phyloP scores from a whole-genome alignment of 2,797 vertebrate genomes.

The Miichthys miiuy region DNA sequence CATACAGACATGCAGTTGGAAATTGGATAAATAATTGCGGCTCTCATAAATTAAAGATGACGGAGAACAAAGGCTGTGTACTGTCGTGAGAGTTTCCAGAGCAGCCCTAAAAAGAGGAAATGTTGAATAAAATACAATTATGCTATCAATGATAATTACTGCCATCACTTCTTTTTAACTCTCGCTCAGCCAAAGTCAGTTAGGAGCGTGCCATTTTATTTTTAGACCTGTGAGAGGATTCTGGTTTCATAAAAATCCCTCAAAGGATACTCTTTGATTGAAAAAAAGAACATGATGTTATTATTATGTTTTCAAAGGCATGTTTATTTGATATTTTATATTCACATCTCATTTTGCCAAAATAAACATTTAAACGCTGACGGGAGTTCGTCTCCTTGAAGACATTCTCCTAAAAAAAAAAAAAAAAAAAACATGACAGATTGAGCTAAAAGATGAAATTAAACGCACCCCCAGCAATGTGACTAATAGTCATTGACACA shows the following conservation, averaged over 20 bases:
- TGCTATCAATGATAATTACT: constrained; percentile 42
- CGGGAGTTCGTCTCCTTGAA: not conserved
- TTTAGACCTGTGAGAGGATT: not conserved
- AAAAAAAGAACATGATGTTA: not conserved
- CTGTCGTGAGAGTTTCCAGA: constrained; percentile 44
- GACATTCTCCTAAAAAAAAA: not conserved
- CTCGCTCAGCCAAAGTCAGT: not conserved
- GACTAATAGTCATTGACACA: not conserved
- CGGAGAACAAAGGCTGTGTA: constrained; percentile 64
- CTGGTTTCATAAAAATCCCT: not conserved
- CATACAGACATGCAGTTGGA: constrained; percentile 28
- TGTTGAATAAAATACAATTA: constrained; percentile 47
- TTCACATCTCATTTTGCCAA: not conserved
- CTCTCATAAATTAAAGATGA: constrained; percentile 72
- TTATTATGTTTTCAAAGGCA: no score
- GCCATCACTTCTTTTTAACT: constrained; percentile 24
- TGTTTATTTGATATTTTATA: not conserved
- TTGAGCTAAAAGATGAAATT: not conserved
- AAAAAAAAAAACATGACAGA: not conserved
- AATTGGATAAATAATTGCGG: constrained; percentile 63
- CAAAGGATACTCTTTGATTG: not conserved
- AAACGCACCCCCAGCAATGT: not conserved
- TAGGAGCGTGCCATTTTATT: not conserved
- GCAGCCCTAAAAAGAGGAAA: constrained; percentile 42
- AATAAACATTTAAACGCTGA: not conserved